Evolutionary conservation across 2,113 vertebrate species (phyloP).

Genomic region (Chaenogobius annularis): DNA sequence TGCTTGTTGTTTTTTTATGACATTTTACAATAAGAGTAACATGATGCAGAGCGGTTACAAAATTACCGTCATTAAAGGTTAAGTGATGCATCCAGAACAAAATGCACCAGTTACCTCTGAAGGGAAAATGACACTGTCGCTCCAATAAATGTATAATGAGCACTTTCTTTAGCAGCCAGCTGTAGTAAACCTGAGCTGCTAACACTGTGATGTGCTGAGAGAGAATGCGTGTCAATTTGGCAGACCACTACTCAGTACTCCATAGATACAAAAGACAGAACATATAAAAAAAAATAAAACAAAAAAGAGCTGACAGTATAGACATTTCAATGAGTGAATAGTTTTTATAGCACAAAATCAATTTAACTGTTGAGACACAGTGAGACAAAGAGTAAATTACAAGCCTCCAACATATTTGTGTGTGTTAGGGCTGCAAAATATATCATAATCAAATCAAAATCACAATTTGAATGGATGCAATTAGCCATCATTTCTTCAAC

Average conservation of each 20-base stretch:
- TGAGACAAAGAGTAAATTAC: too few relatives aligned
- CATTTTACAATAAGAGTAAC: neutral
- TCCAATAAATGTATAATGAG: constrained; percentile 65
- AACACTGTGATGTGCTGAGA: constrained; percentile 36
- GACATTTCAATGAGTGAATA: too few relatives aligned
- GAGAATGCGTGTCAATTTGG: constrained; percentile 7
- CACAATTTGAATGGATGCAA: too few relatives aligned
- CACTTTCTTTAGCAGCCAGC: constrained; percentile 61
- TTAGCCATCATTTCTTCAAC: too few relatives aligned
- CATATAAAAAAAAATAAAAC: neutral
- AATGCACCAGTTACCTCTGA: constrained; percentile 29
- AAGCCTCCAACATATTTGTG: too few relatives aligned
- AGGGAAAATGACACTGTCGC: constrained; percentile 53
- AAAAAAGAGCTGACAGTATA: neutral
- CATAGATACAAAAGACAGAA: neutral
- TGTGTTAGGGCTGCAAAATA: too few relatives aligned
- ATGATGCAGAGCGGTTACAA: neutral
- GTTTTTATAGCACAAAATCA: too few relatives aligned
- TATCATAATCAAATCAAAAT: too few relatives aligned
- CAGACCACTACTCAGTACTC: constrained; percentile 1
- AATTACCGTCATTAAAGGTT: neutral
- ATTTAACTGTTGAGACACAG: too few relatives aligned
- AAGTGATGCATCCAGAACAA: constrained; percentile 26
- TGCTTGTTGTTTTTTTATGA: neutral
- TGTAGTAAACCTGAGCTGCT: constrained; percentile 61